Conservation (phyloP, 2,797 vertebrate genomes). For the Melanotaenia pygmaea region DNA sequence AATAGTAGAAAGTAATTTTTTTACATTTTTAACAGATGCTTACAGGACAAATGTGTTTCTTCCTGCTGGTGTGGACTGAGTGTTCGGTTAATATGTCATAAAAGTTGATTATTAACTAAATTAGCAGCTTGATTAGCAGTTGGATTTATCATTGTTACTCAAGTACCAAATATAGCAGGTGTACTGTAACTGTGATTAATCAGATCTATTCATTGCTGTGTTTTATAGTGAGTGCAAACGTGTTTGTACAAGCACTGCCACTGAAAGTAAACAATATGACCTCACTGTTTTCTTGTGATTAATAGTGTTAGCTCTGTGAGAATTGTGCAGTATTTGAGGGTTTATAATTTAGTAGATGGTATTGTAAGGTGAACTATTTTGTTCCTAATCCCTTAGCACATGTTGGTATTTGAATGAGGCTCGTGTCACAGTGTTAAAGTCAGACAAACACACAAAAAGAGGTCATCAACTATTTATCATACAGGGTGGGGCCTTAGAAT, state of each 20-base stretch:
- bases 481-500: slow-evolving; percentile 21
- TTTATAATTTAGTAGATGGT: neutral
- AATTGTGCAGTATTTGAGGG: neutral
- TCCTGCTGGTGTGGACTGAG: neutral
- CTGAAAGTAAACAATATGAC: slow-evolving; percentile 3
- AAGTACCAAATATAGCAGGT: slow-evolving; percentile 2
- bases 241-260: slow-evolving; percentile 14
- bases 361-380: neutral
- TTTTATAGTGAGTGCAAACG: neutral
- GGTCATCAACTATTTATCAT: neutral
- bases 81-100: neutral
- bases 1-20: neutral
- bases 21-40: neutral
- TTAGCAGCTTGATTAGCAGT: neutral
- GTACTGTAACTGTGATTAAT: slow-evolving; percentile 3
- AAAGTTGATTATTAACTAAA: slow-evolving; percentile 13
- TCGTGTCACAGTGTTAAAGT: neutral
- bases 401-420: neutral
- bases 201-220: neutral
- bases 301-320: neutral
- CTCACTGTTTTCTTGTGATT: slow-evolving; percentile 8
- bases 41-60: neutral
- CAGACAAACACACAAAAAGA: neutral
- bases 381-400: neutral
- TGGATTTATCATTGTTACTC: neutral